Base-by-base conservation (phyloP, 2,888 invertebrate genomes). In the Idaea biselata region DNA sequence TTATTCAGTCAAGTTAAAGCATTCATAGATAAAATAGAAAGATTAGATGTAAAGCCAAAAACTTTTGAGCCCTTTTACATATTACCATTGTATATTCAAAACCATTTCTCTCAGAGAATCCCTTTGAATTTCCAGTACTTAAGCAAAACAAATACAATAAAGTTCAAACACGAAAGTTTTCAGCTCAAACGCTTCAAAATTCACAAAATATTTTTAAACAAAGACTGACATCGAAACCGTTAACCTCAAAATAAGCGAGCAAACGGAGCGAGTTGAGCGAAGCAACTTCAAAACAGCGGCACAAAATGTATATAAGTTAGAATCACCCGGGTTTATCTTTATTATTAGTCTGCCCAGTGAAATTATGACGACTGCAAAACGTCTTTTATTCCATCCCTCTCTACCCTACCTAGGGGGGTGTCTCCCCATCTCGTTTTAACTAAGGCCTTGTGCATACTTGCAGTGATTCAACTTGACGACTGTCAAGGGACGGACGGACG, bases 361-460 rank as follows among this genome's bases (percentile, higher is more conserved):
- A 93, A 93, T 93, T 93, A 93, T 93, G 93, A 93, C 93, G 88
- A 93, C 93, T 93, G 93, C 93, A 93, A 88, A 87, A 89, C 86
- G 84, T 86, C 82, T 84, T 68, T 76, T 69, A 63, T 56, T 66
- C 76, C 66, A 64, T 84, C 88, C 69, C 77, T 69, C 65, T 88
- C 85, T 32, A 58, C 17, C 77, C 18, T 32, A 6, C 0, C 5
- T 17, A 18, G 8, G 55, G 55, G 58, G 31, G 58, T 60, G 44
- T 74, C 67, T 14, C 58, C n/a, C 67, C 59, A 59, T 83, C 85
- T 65, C 73, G 56, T 8, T 86, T 78, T 53, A 58, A 59, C 79
- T 55, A 77, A 72, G 75, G 77, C 75, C 74, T 70, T 73, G 78
- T 83, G 81, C 86, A 85, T 80, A 68, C 78, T 76, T 87, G 87